Conservation (phyloP, 2,888 invertebrate species). For the Seladonia tumulorum region DNA sequence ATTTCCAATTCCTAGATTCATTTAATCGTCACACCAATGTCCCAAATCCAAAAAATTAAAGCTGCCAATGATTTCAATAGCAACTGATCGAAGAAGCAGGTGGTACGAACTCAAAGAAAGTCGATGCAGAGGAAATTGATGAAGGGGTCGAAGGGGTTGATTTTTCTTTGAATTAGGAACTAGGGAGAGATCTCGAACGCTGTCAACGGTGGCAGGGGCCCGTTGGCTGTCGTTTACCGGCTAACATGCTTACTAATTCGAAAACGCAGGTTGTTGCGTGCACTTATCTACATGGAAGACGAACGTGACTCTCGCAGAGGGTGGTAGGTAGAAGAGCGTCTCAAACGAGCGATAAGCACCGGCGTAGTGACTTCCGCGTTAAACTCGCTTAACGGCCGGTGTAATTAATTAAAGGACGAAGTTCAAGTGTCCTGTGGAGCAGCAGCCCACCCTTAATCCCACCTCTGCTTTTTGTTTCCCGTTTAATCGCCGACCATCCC, state of each 20-base stretch:
- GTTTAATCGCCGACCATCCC: not conserved
- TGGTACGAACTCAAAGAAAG: not conserved
- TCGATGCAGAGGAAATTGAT: not conserved
- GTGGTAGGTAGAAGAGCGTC: slow-evolving; percentile 33
- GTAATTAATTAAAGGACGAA: slow-evolving; percentile 71
- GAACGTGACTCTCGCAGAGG: slow-evolving; percentile 54
- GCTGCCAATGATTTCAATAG: not conserved
- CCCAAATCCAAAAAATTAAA: not conserved
- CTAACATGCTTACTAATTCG: slow-evolving; percentile 52
- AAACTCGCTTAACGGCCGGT: slow-evolving; percentile 63
- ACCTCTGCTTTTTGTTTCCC: not conserved
- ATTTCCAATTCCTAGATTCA: not conserved
- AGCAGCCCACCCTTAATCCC: slow-evolving; percentile 12
- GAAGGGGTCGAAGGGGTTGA: not conserved
- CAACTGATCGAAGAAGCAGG: not conserved
- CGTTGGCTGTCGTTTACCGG: slow-evolving; percentile 31
- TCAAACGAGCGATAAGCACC: slow-evolving; percentile 69
- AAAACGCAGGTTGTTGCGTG: slow-evolving; percentile 46
- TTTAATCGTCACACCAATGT: no score
- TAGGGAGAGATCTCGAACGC: not conserved
- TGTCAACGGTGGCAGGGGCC: not conserved
- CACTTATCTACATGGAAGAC: slow-evolving; percentile 75
- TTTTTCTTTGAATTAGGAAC: not conserved
- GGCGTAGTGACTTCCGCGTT: slow-evolving; percentile 64
- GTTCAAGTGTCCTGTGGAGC: slow-evolving; percentile 60